phyloP scores from a whole-genome alignment of 2,888 invertebrate species.

The Sepiola atlantica region DNA sequence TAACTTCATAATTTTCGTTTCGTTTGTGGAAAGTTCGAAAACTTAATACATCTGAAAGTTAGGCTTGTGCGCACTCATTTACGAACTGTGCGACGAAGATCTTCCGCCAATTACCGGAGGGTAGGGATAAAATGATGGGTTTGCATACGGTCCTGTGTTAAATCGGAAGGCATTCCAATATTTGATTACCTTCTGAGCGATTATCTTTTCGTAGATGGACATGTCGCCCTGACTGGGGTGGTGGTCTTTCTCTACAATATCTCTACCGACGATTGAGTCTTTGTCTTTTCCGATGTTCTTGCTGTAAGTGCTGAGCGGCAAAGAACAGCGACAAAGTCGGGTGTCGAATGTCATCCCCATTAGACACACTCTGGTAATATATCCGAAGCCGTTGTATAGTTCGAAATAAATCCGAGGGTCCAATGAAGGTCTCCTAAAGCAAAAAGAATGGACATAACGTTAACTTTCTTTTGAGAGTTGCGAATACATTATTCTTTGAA shows the following conservation, averaged over 20 bases:
- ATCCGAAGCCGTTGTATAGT: background rate
- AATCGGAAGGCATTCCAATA: background rate
- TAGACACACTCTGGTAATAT: background rate
- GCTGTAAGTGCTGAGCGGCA: background rate
- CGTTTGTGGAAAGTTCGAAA: background rate
- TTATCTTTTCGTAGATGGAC: background rate
- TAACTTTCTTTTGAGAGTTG: background rate
- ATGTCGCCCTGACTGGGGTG: background rate
- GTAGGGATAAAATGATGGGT: background rate
- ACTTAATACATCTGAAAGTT: background rate
- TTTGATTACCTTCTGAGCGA: background rate
- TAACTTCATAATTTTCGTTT: background rate
- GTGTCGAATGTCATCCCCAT: background rate
- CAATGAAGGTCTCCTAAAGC: background rate
- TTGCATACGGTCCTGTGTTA: background rate
- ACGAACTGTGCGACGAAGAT: background rate
- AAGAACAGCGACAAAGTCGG: background rate
- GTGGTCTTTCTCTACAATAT: no score
- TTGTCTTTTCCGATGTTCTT: background rate
- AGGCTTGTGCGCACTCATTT: background rate
- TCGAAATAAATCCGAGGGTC: background rate
- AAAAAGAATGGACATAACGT: background rate
- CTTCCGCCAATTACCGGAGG: background rate
- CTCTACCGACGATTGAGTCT: background rate
- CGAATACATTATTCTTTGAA: background rate